Percentiles rank a stretch among this genome's conserved stretches.
Conservation (phyloP, 2,888 invertebrate species). For the Diarsia brunnea region DNA sequence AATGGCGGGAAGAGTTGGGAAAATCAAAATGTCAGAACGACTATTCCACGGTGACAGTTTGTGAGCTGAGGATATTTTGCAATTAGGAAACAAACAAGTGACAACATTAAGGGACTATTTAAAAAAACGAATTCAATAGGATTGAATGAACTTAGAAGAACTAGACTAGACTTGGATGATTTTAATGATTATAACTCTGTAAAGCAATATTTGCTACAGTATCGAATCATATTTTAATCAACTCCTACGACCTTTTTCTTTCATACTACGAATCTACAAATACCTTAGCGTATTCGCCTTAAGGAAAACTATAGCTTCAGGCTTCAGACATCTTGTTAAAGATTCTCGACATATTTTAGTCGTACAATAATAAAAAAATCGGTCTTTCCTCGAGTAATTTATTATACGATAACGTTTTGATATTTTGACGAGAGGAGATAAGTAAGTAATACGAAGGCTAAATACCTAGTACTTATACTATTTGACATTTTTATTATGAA, state of each 20-base stretch:
- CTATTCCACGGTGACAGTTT: not conserved
- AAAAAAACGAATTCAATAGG: too few relatives aligned
- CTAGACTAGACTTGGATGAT: not conserved
- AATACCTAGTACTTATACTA: not conserved
- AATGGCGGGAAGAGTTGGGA: not conserved
- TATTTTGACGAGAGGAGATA: slow-evolving; percentile 33
- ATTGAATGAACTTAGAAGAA: not conserved
- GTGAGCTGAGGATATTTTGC: not conserved
- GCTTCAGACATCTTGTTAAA: not conserved
- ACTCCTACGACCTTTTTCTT: not conserved
- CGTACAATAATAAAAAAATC: not conserved
- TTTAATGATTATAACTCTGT: not conserved
- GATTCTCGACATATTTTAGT: not conserved
- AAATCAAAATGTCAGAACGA: not conserved
- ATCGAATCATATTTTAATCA: not conserved
- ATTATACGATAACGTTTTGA: slow-evolving; percentile 3
- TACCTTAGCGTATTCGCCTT: not conserved
- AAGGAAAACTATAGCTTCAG: not conserved
- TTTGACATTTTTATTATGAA: slow-evolving; percentile 36
- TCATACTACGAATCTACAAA: too few relatives aligned
- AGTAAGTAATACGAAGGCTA: slow-evolving; percentile 5
- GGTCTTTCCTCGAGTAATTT: not conserved
- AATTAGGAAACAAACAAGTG: not conserved
- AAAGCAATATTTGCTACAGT: not conserved
- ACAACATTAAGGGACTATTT: not conserved